These are phyloP conservation scores for Scrobipalpa costella DNA, from an alignment of 2,888 invertebrate species.

Conservation along the genomic window DNA sequence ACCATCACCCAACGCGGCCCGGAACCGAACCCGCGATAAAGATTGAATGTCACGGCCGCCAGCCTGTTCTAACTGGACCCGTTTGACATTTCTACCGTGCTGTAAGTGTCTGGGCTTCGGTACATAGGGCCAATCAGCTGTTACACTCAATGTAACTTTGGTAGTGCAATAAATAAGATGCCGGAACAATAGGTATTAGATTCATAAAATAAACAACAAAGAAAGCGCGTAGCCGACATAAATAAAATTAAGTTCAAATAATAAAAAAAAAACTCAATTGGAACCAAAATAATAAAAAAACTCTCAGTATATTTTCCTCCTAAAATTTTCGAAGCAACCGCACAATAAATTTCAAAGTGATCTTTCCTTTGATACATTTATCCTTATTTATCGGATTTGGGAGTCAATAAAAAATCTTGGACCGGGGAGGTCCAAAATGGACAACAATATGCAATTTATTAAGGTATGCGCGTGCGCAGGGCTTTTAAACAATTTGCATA, in stretches of 20 bases:
- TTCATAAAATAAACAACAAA: too few species aligned
- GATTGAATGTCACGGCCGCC: constrained; percentile 41
- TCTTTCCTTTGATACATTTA: constrained; percentile 12
- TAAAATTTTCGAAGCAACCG: neutral
- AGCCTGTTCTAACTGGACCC: constrained; percentile 36
- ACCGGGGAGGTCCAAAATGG: constrained; percentile 21
- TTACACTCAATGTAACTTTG: neutral
- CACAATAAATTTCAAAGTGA: constrained; percentile 8
- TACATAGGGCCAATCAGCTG: neutral
- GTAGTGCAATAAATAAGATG: neutral
- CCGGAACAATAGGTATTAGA: too few species aligned
- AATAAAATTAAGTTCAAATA: too few species aligned
- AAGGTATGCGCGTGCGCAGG: constrained; percentile 12
- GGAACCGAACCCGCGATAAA: constrained; percentile 13
- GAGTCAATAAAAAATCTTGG: constrained; percentile 7
- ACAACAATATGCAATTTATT: constrained; percentile 29
- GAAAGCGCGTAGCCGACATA: too few species aligned
- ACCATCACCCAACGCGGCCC: neutral
- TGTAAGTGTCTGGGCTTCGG: constrained; percentile 28
- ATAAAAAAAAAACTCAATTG: neutral
- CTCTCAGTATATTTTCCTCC: neutral
- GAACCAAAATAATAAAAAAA: neutral
- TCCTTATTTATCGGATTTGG: constrained; percentile 19
- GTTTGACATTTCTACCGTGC: constrained; percentile 36
- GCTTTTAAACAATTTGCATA: constrained; percentile 29